Percentiles rank a stretch among this genome's conserved stretches.
phyloP scores from a whole-genome alignment of 2,888 invertebrate genomes.

The Petrolisthes manimaculis region DNA sequence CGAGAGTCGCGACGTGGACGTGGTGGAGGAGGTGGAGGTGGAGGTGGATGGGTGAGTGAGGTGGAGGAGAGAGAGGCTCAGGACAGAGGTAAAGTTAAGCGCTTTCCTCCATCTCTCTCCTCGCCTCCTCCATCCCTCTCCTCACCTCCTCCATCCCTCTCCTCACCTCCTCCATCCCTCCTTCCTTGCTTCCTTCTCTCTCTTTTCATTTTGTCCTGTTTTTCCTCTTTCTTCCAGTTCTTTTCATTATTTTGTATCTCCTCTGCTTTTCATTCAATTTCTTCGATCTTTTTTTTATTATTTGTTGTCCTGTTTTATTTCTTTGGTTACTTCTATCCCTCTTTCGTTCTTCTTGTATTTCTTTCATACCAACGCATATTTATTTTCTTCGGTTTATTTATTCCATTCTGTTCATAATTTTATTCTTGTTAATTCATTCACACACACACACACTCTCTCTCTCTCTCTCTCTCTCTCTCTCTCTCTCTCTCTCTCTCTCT shows the following conservation, averaged over 20 bases:
- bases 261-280: too few relatives aligned
- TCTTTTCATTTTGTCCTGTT: not conserved
- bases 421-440: not conserved
- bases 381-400: too few relatives aligned
- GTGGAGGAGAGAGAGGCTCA: not conserved
- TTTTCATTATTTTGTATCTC: not conserved
- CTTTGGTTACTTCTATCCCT: too few relatives aligned
- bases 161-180: not conserved
- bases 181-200: not conserved
- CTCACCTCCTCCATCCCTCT: not conserved
- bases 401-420: not conserved
- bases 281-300: too few relatives aligned
- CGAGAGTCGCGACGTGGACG: too few relatives aligned
- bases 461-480: not conserved
- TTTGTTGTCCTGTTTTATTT: too few relatives aligned
- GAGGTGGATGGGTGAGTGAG: not conserved
- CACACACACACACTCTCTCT: not conserved
- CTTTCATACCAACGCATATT: too few relatives aligned
- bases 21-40: too few relatives aligned
- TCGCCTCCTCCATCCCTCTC: not conserved
- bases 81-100: not conserved
- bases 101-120: slow-evolving; percentile 1
- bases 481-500: not conserved
- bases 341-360: too few relatives aligned
- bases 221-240: not conserved